A percentile compares a stretch with the other conserved stretches of the same genome.
These are phyloP conservation scores for Trematocara nigrifrons DNA, from an alignment of 2,113 vertebrate species.

Conservation along the genomic window DNA sequence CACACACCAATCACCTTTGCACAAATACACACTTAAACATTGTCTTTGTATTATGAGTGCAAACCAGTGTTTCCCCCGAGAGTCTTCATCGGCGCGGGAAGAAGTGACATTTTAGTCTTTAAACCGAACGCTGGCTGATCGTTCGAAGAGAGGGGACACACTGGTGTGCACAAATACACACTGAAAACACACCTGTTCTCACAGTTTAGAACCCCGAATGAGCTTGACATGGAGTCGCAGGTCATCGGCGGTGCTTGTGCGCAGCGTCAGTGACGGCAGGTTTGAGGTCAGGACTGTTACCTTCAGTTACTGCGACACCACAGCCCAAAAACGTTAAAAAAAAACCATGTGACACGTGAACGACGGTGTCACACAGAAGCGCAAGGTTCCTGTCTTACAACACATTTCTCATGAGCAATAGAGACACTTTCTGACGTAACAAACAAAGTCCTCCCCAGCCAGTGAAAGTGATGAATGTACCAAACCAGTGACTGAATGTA, in stretches of 20 bases:
- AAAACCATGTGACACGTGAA: fast-evolving
- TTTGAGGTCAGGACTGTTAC: conserved; percentile 16
- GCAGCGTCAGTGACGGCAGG: background rate
- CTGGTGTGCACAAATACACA: background rate
- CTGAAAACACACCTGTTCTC: background rate
- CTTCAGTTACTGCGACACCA: background rate
- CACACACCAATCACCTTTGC: conserved; percentile 25
- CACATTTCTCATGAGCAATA: background rate
- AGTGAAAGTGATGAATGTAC: conserved; percentile 50
- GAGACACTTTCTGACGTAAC: background rate
- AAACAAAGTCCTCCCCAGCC: background rate
- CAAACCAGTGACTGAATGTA: conserved; percentile 51
- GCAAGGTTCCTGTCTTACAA: conserved; percentile 12
- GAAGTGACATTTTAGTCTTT: conserved; percentile 2
- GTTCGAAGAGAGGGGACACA: background rate
- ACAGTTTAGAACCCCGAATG: background rate
- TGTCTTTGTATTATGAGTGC: background rate
- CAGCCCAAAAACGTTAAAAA: background rate
- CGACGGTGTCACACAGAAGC: background rate
- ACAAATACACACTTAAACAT: conserved; percentile 3
- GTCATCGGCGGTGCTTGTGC: background rate
- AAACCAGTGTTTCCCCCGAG: conserved; percentile 2
- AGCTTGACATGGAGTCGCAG: background rate
- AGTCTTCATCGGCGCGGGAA: background rate
- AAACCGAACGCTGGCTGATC: background rate